Percentiles rank a stretch among this genome's conserved stretches.
Evolutionary conservation across 2,797 vertebrate genomes (phyloP).

Genomic region (Passerculus sandwichensis): DNA sequence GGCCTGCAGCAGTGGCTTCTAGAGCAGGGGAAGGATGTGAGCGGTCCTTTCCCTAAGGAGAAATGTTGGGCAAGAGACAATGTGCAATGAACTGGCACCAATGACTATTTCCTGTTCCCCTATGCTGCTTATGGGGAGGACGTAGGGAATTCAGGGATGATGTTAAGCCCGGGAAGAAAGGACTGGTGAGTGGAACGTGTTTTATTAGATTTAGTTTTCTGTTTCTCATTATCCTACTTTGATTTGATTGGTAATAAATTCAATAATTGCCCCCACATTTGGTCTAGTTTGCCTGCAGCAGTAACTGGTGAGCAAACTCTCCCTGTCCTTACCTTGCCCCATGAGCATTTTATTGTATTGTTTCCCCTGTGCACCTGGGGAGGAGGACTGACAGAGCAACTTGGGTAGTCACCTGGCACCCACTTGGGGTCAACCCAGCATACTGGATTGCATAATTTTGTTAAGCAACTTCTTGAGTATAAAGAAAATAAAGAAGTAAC

Average conservation of each 20-base stretch:
- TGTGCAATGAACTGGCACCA: neutral
- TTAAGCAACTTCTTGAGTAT: neutral
- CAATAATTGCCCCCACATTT: neutral
- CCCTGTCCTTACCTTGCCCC: neutral
- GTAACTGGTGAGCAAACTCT: neutral
- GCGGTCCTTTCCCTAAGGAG: neutral
- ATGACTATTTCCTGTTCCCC: neutral
- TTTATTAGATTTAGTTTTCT: neutral
- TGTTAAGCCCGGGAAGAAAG: neutral
- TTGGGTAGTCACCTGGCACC: neutral
- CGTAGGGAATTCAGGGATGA: neutral
- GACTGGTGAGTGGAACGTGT: neutral
- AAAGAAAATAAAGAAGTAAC: neutral
- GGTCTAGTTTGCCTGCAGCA: neutral
- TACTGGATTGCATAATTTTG: neutral
- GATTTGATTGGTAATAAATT: neutral
- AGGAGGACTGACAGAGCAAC: neutral
- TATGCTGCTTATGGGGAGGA: neutral
- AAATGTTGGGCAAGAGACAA: neutral
- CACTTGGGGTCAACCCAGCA: rapidly evolving
- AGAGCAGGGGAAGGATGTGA: neutral
- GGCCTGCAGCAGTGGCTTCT: rapidly evolving
- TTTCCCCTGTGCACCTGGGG: neutral
- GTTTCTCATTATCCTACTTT: neutral
- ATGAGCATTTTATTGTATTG: neutral